Conservation (phyloP, 2,888 invertebrate species). For the Hirtodrosophila confusa region DNA sequence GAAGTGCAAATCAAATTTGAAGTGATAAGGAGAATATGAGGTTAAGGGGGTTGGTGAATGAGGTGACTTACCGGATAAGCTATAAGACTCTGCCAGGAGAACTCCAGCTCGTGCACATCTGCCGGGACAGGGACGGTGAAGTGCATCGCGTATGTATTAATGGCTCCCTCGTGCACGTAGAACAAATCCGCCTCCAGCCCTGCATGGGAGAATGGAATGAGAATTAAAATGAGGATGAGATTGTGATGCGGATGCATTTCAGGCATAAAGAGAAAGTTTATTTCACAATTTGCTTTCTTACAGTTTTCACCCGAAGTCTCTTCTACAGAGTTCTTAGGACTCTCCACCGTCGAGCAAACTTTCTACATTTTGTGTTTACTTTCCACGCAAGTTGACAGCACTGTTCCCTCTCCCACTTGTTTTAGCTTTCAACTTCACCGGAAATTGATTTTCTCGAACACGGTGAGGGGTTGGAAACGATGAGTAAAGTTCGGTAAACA, state of each 20-base stretch:
- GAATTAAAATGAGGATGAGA: slow-evolving; percentile 7
- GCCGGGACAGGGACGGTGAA: slow-evolving; percentile 92
- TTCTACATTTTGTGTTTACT: slow-evolving; percentile 65
- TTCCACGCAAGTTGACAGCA: slow-evolving; percentile 46
- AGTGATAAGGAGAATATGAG: not conserved
- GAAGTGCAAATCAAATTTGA: slow-evolving; percentile 71
- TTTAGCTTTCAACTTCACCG: slow-evolving; percentile 44
- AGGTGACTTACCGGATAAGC: slow-evolving; percentile 88
- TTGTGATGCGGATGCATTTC: slow-evolving; percentile 49
- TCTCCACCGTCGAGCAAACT: slow-evolving; percentile 56
- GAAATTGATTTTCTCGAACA: slow-evolving; percentile 68
- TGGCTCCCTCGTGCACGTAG: slow-evolving; percentile 93
- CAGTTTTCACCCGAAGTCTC: slow-evolving; percentile 16
- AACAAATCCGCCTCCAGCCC: slow-evolving; percentile 91
- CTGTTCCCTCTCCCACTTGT: not conserved
- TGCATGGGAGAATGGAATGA: slow-evolving; percentile 74
- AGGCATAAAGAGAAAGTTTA: slow-evolving; percentile 62
- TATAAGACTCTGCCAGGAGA: slow-evolving; percentile 88
- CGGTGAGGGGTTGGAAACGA: slow-evolving; percentile 1
- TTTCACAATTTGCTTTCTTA: slow-evolving; percentile 65
- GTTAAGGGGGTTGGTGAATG: slow-evolving; percentile 61
- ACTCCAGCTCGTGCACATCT: slow-evolving; percentile 90
- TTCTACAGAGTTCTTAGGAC: not conserved
- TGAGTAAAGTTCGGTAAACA: slow-evolving; percentile 60
- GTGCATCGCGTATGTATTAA: slow-evolving; percentile 93